Evolutionary conservation across 2,888 invertebrate genomes (phyloP), one percentile per base, ranked within the genome.

Genomic region (Hydrotaea cyrtoneurina): DNA sequence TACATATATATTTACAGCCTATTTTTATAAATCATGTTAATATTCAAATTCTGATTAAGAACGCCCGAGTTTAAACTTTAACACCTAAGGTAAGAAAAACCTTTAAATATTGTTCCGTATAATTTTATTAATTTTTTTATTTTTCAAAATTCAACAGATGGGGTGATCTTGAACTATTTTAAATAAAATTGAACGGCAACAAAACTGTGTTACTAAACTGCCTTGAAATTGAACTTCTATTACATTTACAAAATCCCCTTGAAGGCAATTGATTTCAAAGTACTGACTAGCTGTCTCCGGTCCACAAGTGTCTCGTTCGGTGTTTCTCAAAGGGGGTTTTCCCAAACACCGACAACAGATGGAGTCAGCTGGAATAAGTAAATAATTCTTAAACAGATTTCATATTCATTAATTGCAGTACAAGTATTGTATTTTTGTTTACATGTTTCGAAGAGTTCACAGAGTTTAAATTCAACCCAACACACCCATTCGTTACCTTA

Each of bases 401-500:
- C 31, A 31, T 50, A 50, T 50, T 50, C 2, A 11, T 3, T 39
- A n/a, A 50, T 50, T 50, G 15, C 8, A n/a, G n/a, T 13, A 50
- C 62, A 26, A 13, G 50, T n/a, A 50, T 50, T 23, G 5, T 59
- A 31, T 7, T 31, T 31, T 4, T 31, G 7, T 31, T 31, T 31
- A 59, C 15, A 26, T 13, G 26, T 15, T 26, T 2, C 15, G 7
- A 7, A 62, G 31, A 62, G 31, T 62, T 31, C 31, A 62, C n/a
- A n/a, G 62, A 31, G 36, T 26, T 36, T 36, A 50, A 15, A n/a
- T n/a, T 1, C n/a, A 50, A 50, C 10, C 31, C 36, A 50, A 50
- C 10, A n/a, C 36, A 36, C 31, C 31, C 62, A 62, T 62, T 62
- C 31, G n/a, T 62, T 21, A 21, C 39, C 73, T 77, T 77, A 69